Evolutionary conservation across 2,888 invertebrate genomes (phyloP), one percentile per base, ranked within the genome.

Genomic region (Philhelius pedissequus): DNA sequence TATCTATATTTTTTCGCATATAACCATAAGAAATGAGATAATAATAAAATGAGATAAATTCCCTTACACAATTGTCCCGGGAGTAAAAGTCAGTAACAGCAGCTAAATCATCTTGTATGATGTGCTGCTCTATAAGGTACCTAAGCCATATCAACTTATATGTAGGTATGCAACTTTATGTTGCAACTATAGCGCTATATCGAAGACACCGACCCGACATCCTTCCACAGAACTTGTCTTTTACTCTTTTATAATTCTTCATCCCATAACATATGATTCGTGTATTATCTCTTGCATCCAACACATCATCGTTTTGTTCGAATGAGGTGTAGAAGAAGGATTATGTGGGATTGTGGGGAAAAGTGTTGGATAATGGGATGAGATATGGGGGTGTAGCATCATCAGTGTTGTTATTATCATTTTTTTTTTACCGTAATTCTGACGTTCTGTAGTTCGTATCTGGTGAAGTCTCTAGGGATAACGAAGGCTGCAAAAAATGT

Each of bases 81-180:
- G 38, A 35, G 18, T 30, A 18, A 75, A 35, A 71, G 56, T 56
- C 54, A 60, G 43, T 52, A 62, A 40, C 22, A 52, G n/a, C 50
- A 27, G 20, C 45, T 45, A 22, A 45, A 22, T 20, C 45, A 45
- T 52, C 52, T n/a, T n/a, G n/a, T n/a, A 52, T 52, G 27, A 43
- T 48, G 22, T 22, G 45, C 15, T 11, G 11, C n/a, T n/a, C n/a
- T 45, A 62, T 32, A 66, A n/a, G n/a, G n/a, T n/a, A n/a, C n/a
- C n/a, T n/a, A n/a, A 66, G 43, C 66, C 50, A 64, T 48, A 48
- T 78, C 69, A 64, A 43, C 48, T 35, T 78, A 70, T 78, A 78
- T 78, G 78, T 78, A 83, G 75, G 66, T 78, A 78, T 78, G 78
- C 83, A 83, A 78, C 58, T 78, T 83, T 75, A 75, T 83, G 69